phyloP scores from a whole-genome alignment of 2,888 invertebrate genomes.

The Lasioglossum leucozonium region DNA sequence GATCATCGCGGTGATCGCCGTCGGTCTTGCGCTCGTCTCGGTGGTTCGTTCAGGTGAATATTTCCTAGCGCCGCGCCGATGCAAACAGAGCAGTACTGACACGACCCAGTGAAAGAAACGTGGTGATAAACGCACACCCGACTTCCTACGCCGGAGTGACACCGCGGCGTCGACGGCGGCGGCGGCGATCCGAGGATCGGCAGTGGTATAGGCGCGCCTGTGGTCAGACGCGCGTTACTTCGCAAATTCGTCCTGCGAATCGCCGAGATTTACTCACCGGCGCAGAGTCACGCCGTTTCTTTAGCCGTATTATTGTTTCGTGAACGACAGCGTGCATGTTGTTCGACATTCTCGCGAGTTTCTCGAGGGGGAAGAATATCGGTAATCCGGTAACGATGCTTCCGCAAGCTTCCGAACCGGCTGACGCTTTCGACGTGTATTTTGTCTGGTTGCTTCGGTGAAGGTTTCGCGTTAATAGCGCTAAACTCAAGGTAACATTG shows the following conservation, averaged over 20 bases:
- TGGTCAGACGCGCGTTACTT: background rate
- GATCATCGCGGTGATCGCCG: constrained; percentile 62
- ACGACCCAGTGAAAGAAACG: background rate
- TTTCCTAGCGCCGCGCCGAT: constrained; percentile 1
- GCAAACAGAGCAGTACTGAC: background rate
- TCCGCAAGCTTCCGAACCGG: background rate
- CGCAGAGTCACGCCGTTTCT: background rate
- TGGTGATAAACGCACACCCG: constrained; percentile 3
- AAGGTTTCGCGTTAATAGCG: background rate
- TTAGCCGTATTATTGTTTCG: background rate
- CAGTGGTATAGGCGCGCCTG: background rate
- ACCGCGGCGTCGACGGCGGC: too few species aligned
- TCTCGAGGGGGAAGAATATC: background rate
- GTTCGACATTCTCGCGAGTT: background rate
- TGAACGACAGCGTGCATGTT: background rate
- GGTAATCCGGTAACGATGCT: background rate
- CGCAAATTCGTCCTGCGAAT: background rate
- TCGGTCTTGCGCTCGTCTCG: constrained; percentile 64
- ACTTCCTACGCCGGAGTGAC: background rate
- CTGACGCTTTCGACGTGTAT: background rate
- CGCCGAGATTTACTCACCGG: background rate
- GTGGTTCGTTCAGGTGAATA: constrained; percentile 74
- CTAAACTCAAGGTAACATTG: background rate
- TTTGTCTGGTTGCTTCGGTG: background rate
- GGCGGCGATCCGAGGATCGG: background rate